phyloP scores from a whole-genome alignment of 1,140 invertebrate genomes.

The Drosophila saltans region DNA sequence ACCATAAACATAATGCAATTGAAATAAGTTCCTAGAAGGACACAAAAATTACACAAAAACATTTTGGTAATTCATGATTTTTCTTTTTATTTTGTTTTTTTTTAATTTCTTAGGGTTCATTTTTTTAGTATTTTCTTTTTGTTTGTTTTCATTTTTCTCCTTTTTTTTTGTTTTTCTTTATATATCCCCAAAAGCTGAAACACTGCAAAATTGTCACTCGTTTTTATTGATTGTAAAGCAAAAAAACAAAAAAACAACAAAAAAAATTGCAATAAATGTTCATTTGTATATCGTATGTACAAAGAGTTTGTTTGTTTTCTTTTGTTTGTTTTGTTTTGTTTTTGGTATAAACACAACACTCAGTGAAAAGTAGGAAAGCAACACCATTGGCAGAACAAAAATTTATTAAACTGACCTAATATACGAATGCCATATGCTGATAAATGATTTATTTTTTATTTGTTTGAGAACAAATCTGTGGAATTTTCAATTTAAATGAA shows the following conservation, averaged over 20 bases:
- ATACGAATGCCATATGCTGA: too few relatives aligned
- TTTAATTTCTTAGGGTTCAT: conserved; percentile 30
- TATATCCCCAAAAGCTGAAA: conserved; percentile 3
- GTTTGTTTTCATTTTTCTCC: background rate
- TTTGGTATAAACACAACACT: background rate
- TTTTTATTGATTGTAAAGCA: background rate
- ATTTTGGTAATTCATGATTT: conserved; percentile 62
- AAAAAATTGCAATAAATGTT: background rate
- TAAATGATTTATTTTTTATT: too few relatives aligned
- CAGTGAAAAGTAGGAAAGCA: background rate
- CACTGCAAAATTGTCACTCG: background rate
- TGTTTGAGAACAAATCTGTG: too few relatives aligned
- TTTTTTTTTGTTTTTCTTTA: conserved; percentile 3
- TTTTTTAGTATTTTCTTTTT: background rate
- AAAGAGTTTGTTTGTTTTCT: background rate
- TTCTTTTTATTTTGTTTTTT: conserved; percentile 20
- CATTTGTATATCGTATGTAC: conserved; percentile 8
- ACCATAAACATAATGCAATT: conserved; percentile 99
- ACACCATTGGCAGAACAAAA: too few relatives aligned
- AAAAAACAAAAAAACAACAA: background rate
- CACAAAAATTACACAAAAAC: conserved; percentile 83
- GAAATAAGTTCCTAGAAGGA: conserved; percentile 94
- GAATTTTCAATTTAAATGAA: too few relatives aligned
- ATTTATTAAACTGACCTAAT: too few relatives aligned
- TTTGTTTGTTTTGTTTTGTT: too few relatives aligned